Percentiles rank a stretch among this genome's conserved stretches.
These are phyloP conservation scores for Pseudonaja textilis DNA, from an alignment of 2,113 vertebrate genomes.

Conservation along the genomic window DNA sequence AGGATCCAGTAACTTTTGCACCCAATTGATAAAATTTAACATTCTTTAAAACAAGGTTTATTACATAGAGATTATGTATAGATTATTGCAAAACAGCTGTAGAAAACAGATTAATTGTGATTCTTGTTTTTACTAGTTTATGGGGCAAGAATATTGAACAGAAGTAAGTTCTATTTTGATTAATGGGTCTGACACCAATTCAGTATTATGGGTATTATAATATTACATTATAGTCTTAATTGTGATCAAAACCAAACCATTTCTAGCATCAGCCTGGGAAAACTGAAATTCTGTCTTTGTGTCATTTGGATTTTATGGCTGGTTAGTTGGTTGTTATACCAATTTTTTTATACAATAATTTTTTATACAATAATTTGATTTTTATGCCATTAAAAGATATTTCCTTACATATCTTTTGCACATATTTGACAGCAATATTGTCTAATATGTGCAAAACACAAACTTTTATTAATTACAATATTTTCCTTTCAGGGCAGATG, in stretches of 20 bases:
- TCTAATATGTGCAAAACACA: background rate
- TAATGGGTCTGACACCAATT: background rate
- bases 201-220: background rate
- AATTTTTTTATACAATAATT: background rate
- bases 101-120: background rate
- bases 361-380: background rate
- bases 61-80: background rate
- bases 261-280: background rate
- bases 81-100: background rate
- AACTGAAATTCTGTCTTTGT: background rate
- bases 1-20: background rate
- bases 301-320: background rate
- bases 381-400: background rate
- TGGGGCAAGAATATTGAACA: background rate
- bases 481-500: constrained; percentile 31
- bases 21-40: background rate
- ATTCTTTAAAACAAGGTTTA: background rate
- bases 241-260: background rate
- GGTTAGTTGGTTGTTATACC: background rate
- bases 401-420: background rate
- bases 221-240: background rate
- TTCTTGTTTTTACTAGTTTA: background rate
- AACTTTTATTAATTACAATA: background rate
- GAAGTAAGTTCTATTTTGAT: background rate
- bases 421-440: background rate